Evolutionary conservation across 1,140 invertebrate species (phyloP).

Genomic region (Heterodera schachtii): DNA sequence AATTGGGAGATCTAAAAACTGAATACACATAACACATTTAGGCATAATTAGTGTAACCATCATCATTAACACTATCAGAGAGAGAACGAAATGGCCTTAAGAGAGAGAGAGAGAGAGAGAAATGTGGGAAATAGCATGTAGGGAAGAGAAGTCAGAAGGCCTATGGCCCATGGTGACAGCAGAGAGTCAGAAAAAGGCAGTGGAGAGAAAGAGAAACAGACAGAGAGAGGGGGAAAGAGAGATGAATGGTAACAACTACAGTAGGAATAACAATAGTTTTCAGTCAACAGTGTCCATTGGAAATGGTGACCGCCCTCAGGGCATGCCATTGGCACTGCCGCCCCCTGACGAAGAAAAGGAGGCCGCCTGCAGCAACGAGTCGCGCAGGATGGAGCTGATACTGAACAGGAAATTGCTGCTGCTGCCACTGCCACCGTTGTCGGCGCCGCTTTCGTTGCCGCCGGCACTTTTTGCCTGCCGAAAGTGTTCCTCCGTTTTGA

Average conservation of each 20-base stretch:
- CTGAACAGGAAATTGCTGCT: constrained; percentile 4
- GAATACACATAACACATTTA: too few species aligned
- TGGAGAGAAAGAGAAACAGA: not conserved
- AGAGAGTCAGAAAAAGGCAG: not conserved
- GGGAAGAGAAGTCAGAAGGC: not conserved
- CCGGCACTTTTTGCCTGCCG: not conserved
- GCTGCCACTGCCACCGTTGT: not conserved
- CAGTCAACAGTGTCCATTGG: too few species aligned
- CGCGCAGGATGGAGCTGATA: constrained; percentile 2
- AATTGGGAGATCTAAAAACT: not conserved
- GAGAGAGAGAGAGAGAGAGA: not conserved
- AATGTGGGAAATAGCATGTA: not conserved
- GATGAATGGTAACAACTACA: too few species aligned
- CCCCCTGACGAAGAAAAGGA: not conserved
- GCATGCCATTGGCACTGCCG: not conserved
- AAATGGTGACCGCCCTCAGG: not conserved
- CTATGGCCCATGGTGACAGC: too few species aligned
- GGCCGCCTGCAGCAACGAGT: constrained; percentile 4
- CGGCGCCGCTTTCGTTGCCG: not conserved
- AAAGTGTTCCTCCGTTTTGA: constrained; percentile 11
- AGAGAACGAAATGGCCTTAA: not conserved
- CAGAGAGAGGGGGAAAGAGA: not conserved
- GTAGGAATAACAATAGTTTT: too few species aligned
- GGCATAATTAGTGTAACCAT: too few species aligned
- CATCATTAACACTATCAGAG: not conserved